phyloP scores from a whole-genome alignment of 2,888 invertebrate genomes.

The Augiades crinisus region DNA sequence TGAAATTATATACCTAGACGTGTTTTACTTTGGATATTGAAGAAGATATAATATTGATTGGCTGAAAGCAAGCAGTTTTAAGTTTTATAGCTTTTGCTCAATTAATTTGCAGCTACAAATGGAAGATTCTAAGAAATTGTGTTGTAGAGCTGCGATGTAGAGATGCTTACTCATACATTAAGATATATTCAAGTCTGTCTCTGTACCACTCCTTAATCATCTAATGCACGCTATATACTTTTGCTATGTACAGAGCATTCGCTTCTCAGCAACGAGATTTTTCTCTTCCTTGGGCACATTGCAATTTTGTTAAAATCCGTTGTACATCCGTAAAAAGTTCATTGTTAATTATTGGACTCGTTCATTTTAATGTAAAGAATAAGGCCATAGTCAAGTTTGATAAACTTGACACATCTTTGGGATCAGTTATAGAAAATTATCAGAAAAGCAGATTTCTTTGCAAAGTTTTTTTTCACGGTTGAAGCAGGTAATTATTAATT shows the following conservation, averaged over 20 bases:
- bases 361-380: no score
- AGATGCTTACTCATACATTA: not conserved
- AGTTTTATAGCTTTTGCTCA: conserved; percentile 1
- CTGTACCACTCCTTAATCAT: not conserved
- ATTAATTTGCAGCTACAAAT: not conserved
- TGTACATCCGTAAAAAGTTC: not conserved
- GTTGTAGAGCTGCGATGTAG: not conserved
- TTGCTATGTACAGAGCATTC: not conserved
- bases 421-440: no score
- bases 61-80: conserved; percentile 9
- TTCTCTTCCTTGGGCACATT: not conserved
- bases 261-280: not conserved
- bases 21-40: conserved; percentile 1
- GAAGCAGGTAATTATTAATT: no score
- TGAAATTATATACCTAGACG: conserved; percentile 16
- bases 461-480: no score
- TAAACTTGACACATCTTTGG: no score
- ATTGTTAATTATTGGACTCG: no score
- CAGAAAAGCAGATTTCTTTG: no score
- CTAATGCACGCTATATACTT: not conserved
- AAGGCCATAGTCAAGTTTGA: no score
- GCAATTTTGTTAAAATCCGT: not conserved
- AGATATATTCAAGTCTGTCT: not conserved
- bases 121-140: not conserved
- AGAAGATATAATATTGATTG: conserved; percentile 17